Conservation (phyloP, 2,113 vertebrate species). For the Callipepla squamata region DNA sequence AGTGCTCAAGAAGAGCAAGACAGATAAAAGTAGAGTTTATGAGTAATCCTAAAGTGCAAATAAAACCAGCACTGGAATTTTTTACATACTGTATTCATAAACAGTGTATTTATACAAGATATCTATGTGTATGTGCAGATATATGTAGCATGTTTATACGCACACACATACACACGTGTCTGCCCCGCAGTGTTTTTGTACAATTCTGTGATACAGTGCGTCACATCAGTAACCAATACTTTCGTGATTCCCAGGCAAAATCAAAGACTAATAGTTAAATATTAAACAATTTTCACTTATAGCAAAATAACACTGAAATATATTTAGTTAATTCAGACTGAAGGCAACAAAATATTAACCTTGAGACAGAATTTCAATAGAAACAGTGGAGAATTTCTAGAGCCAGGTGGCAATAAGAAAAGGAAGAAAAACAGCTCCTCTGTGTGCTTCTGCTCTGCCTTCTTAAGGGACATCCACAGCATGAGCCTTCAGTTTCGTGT, state of each 20-base stretch:
- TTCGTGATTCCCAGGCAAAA: neutral
- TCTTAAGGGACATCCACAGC: neutral
- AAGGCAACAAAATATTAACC: neutral
- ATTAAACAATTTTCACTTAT: neutral
- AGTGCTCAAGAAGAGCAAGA: neutral
- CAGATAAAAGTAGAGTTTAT: neutral
- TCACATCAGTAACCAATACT: neutral
- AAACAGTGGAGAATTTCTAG: neutral
- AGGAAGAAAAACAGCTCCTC: neutral
- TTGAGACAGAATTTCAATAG: neutral
- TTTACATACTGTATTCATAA: neutral
- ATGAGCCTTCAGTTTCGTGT: neutral
- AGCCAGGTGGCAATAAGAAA: neutral
- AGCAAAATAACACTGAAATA: neutral
- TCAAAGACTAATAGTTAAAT: neutral
- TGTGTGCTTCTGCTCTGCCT: neutral
- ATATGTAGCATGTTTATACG: neutral
- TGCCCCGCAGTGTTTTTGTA: neutral
- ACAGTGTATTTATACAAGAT: neutral
- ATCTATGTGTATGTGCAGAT: neutral
- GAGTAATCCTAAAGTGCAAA: neutral
- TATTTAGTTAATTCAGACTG: neutral
- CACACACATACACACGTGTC: neutral
- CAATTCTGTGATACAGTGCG: neutral
- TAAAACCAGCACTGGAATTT: rapidly evolving